These are phyloP conservation scores for human DNA, from an alignment of 2,113 vertebrate species.

Conservation along the genomic window GRCh38 chr16:63904501-63905000, in stretches of 20 bases:
- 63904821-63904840: background rate
- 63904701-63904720: background rate
- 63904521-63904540: background rate
- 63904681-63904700: background rate
- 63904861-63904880: fast-evolving
- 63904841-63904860: background rate
- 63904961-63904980: background rate
- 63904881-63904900: fast-evolving
- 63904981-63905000: fast-evolving
- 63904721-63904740: background rate
- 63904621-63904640: too few species aligned
- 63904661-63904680: background rate
- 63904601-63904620: background rate
- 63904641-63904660: background rate
- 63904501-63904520: background rate
- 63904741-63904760: background rate
- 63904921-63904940: background rate
- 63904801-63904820: background rate
- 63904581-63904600: fast-evolving
- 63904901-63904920: background rate
- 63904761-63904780: too few species aligned
- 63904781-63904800: too few species aligned
- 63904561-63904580: background rate
- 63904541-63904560: background rate
- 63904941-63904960: background rate